These are phyloP conservation scores for Leptopilina drosophilae DNA, from an alignment of 2,888 invertebrate genomes.

Conservation along the genomic window DNA sequence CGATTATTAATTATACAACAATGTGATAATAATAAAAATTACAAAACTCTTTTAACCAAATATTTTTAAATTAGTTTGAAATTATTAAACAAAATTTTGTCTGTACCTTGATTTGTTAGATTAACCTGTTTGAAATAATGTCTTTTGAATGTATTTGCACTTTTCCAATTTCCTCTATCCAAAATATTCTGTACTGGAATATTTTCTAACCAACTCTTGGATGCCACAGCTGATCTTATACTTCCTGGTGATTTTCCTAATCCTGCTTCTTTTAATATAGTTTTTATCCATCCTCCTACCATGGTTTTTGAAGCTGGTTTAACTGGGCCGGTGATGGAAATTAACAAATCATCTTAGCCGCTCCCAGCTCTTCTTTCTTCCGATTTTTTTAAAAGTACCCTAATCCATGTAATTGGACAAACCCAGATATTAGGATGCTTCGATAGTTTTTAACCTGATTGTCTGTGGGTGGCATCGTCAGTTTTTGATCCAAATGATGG, in stretches of 20 bases:
- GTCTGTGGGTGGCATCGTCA: slow-evolving; percentile 48
- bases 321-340: slow-evolving; percentile 37
- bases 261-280: slow-evolving; percentile 50
- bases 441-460: neutral
- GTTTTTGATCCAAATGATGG: slow-evolving; percentile 57
- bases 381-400: slow-evolving; percentile 50
- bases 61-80: slow-evolving; percentile 22
- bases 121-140: slow-evolving; percentile 50
- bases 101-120: neutral
- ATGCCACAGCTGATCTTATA: slow-evolving; percentile 56
- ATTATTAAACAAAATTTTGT: slow-evolving; percentile 20
- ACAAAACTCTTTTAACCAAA: neutral
- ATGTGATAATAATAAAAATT: neutral
- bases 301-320: slow-evolving; percentile 52
- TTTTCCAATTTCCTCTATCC: slow-evolving; percentile 54
- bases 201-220: slow-evolving; percentile 53
- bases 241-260: slow-evolving; percentile 53
- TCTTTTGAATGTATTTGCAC: slow-evolving; percentile 51
- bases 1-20: too few relatives aligned
- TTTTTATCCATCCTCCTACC: slow-evolving; percentile 53
- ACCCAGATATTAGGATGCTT: slow-evolving; percentile 39
- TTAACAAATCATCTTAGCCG: slow-evolving; percentile 48
- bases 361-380: slow-evolving; percentile 44
- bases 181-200: slow-evolving; percentile 51
- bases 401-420: slow-evolving; percentile 51